Evolutionary conservation across 2,888 invertebrate species (phyloP), one percentile per base, ranked within the genome.

Genomic region (Thymelicus lineola): DNA sequence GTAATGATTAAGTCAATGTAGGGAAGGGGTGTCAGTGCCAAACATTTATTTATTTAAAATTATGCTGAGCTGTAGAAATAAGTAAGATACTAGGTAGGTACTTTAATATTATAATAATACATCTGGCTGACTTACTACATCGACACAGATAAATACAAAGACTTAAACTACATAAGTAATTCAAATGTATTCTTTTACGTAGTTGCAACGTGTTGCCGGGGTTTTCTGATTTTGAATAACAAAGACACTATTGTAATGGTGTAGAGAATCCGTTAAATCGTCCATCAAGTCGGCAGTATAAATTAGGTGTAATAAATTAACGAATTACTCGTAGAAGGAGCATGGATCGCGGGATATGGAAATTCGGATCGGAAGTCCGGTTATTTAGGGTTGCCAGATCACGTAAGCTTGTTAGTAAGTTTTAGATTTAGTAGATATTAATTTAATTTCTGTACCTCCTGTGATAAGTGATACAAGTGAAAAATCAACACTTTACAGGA

Each of bases 251-350:
- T 60, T 60, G 60, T 67, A n/a, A 61, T 45, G 42, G 61, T 28
- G 15, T 67, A 42, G 35, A 61, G 55, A 65, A 45, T 14, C 50
- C 14, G 60, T 28, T 50, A 50, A 66, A 45, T 20, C 60, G 53
- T 67, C 55, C 53, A 35, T 67, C 67, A 67, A 42, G 67, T 61
- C 67, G 67, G 50, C 35, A 17, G 42, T 53, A 67, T 55, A 61
- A 67, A 67, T 67, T 53, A 53, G 67, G 61, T 61, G 61, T 67
- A 67, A 67, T 67, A 67, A 61, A 67, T 67, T 61, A 67, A 45
- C 62, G 57, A 35, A 57, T 62, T 68, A 62, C 55, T 35, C 61
- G 48, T 14, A 35, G 61, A 35, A 67, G 67, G 65, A 45, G 45
- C 62, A n/a, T 15, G 63, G 55, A 63, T 69, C 28, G 35, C 14